Percentiles rank a stretch among this genome's conserved stretches.
These are phyloP conservation scores for Merodon equestris DNA, from an alignment of 2,888 invertebrate species.

Conservation along the genomic window DNA sequence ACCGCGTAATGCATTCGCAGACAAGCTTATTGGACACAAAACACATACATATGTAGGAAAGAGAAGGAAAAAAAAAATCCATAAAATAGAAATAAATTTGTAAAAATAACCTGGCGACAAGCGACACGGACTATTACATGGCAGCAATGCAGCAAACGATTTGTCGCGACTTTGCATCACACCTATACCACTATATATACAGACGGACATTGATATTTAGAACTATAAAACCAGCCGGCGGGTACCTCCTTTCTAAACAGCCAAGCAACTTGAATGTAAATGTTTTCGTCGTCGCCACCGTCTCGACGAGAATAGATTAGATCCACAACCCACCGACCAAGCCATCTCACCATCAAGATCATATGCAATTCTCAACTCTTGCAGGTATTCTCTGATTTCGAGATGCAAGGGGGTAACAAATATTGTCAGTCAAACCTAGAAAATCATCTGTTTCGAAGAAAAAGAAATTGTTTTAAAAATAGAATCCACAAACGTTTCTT, in stretches of 20 bases:
- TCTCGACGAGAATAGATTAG: conserved; percentile 41
- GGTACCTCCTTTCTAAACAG: no score
- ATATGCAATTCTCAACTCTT: no score
- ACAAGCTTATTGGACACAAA: no score
- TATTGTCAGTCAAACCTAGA: conserved; percentile 8
- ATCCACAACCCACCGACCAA: conserved; percentile 4
- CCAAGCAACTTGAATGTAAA: no score
- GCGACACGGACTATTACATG: conserved; percentile 57
- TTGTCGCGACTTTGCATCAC: conserved; percentile 62
- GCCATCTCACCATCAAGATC: neutral
- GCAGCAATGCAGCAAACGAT: conserved; percentile 60
- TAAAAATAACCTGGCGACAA: conserved; percentile 57
- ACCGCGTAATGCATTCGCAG: no score
- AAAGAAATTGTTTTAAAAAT: conserved; percentile 18
- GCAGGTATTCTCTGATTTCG: no score
- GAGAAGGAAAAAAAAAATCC: conserved; percentile 13
- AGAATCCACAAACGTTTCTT: conserved; percentile 22
- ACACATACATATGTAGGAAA: no score
- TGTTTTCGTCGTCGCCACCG: conserved; percentile 8
- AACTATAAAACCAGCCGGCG: no score
- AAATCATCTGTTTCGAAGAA: conserved; percentile 17
- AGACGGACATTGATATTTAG: no score
- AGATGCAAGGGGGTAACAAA: no score
- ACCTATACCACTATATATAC: no score
- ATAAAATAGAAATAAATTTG: conserved; percentile 32